Conservation (phyloP, 2,888 invertebrate species). For the Acleris laterana region DNA sequence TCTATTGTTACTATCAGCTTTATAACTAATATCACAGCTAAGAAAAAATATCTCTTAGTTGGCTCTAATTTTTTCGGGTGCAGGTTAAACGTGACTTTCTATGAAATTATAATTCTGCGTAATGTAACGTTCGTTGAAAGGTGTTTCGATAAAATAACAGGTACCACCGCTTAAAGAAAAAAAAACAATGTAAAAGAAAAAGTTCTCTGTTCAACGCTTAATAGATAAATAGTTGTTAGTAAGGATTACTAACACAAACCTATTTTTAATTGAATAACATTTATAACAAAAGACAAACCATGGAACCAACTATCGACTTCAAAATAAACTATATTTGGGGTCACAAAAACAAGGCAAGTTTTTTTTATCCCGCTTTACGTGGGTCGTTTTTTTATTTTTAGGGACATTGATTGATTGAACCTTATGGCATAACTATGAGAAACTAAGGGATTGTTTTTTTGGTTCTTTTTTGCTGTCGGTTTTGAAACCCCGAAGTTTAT, state of each 20-base stretch:
- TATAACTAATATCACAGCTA: too few species aligned
- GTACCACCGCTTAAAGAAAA: too few species aligned
- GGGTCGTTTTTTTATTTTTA: conserved; percentile 80
- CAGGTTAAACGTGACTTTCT: too few species aligned
- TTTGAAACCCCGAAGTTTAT: conserved; percentile 65
- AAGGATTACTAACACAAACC: neutral
- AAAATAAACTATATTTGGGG: conserved; percentile 32
- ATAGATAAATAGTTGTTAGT: neutral
- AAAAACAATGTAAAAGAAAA: too few species aligned
- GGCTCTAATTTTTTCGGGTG: too few species aligned
- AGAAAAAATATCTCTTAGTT: too few species aligned
- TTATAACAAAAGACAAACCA: conserved; percentile 15
- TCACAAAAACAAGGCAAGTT: conserved; percentile 39
- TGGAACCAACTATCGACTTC: conserved; percentile 12
- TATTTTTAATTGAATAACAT: neutral
- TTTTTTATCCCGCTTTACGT: conserved; percentile 77
- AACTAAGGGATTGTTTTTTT: conserved; percentile 76
- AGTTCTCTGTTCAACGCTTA: too few species aligned
- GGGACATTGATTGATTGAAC: conserved; percentile 83
- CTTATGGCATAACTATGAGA: conserved; percentile 77
- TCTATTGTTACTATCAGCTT: too few species aligned
- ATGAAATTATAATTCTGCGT: too few species aligned
- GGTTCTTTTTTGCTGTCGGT: conserved; percentile 55
- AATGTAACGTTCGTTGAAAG: too few species aligned
- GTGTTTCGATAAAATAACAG: too few species aligned